A percentile compares a stretch with the other conserved stretches of the same genome.
Evolutionary conservation across 1,140 invertebrate genomes (phyloP).

Genomic region (Drosophila guanche): DNA sequence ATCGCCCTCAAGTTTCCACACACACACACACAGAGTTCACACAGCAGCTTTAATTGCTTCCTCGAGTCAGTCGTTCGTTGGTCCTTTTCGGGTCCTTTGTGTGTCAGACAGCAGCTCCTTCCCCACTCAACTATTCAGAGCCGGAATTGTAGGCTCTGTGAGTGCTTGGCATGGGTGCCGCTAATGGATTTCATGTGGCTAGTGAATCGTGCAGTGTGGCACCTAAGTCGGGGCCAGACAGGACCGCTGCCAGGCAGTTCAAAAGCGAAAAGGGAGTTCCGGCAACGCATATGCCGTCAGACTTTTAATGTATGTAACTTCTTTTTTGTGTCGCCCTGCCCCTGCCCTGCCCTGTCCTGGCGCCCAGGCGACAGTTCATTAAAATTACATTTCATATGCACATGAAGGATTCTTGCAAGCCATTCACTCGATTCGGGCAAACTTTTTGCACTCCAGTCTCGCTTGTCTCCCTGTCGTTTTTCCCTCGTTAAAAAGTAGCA

Average conservation of each 20-base stretch:
- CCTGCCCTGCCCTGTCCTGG: no score
- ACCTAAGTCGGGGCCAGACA: slow-evolving; percentile 38
- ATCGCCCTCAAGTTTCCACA: slow-evolving; percentile 43
- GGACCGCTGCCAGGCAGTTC: background rate
- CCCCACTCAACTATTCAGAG: slow-evolving; percentile 34
- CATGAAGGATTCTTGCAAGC: background rate
- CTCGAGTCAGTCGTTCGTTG: background rate
- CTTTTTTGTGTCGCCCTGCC: background rate
- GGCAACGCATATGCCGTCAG: slow-evolving; percentile 10
- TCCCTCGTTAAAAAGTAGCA: no score
- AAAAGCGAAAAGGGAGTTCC: slow-evolving; percentile 4
- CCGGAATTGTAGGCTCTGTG: slow-evolving; percentile 32
- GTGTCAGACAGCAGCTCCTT: slow-evolving; percentile 12
- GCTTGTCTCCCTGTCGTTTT: no score
- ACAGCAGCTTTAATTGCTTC: slow-evolving; percentile 33
- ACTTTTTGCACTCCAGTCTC: no score
- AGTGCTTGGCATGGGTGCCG: slow-evolving; percentile 25
- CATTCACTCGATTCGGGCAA: no score
- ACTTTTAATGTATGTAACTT: slow-evolving; percentile 21
- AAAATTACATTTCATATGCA: background rate
- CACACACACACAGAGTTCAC: background rate
- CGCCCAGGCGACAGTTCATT: background rate
- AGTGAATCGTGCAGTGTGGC: slow-evolving; percentile 33
- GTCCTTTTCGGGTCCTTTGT: slow-evolving; percentile 29
- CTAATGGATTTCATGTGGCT: slow-evolving; percentile 57